These are phyloP conservation scores for Sparus aurata DNA, from an alignment of 2,797 vertebrate species.

Conservation along the genomic window DNA sequence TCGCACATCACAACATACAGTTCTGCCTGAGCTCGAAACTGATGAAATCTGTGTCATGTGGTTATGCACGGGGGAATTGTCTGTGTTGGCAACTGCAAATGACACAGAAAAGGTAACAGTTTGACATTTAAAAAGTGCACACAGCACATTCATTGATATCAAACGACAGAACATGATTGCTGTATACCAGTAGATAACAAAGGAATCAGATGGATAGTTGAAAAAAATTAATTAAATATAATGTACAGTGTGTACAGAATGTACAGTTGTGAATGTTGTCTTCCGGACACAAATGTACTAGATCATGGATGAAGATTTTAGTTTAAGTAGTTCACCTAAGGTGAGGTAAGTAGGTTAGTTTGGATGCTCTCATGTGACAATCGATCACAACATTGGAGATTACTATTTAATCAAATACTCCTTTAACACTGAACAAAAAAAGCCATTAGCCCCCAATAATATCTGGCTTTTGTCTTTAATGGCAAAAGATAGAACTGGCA, in stretches of 20 bases:
- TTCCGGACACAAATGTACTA: not conserved
- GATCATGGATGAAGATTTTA: not conserved
- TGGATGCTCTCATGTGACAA: not conserved
- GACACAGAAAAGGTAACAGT: slow-evolving; percentile 16
- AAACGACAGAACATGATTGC: not conserved
- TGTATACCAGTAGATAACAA: not conserved
- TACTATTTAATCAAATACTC: too few species aligned
- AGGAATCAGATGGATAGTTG: not conserved
- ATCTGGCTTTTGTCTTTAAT: too few species aligned
- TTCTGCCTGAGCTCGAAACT: not conserved
- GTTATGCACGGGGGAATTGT: not conserved
- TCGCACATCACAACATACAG: slow-evolving; percentile 12
- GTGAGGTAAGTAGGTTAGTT: too few species aligned
- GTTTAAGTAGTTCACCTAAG: too few species aligned
- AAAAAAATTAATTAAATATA: too few species aligned
- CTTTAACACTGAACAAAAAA: too few species aligned
- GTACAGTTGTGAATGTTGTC: not conserved
- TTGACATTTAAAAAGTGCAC: slow-evolving; percentile 9
- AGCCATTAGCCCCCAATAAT: too few species aligned
- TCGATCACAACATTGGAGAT: too few species aligned
- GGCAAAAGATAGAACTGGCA: too few species aligned
- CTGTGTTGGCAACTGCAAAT: slow-evolving; percentile 12
- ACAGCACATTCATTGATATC: not conserved
- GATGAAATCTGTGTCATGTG: slow-evolving; percentile 22
- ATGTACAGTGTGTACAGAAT: not conserved